Conservation (phyloP, 2,113 vertebrate genomes). For the Buteo buteo region DNA sequence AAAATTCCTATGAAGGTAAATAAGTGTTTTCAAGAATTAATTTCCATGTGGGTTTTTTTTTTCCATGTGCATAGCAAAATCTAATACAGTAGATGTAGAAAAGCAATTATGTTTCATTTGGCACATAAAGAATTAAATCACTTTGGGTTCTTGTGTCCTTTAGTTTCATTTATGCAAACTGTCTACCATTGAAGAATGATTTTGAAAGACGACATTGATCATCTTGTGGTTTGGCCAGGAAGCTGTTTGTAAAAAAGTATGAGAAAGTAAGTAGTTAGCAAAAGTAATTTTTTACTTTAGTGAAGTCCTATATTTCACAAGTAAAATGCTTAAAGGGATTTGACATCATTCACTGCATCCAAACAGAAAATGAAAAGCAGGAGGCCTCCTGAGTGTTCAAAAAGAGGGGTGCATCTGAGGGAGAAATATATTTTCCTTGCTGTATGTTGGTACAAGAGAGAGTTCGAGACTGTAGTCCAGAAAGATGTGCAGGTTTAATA, state of each 20-base stretch:
- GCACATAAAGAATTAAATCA: not conserved
- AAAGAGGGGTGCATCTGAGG: not conserved
- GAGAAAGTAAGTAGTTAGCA: not conserved
- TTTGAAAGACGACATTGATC: constrained; percentile 9
- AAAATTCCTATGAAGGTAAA: not conserved
- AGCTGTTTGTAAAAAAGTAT: not conserved
- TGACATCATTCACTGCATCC: not conserved
- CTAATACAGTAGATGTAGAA: not conserved
- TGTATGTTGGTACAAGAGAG: not conserved
- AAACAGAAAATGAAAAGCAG: not conserved
- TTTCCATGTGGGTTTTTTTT: not conserved
- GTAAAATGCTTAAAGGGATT: not conserved
- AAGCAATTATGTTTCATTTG: constrained; percentile 15
- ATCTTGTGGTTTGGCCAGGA: not conserved
- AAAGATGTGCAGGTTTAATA: not conserved
- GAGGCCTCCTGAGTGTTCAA: not conserved
- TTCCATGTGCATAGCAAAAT: not conserved
- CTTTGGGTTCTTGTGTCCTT: not conserved
- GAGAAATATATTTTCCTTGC: not conserved
- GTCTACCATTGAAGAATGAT: not conserved
- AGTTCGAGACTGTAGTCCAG: not conserved
- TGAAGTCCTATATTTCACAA: not conserved
- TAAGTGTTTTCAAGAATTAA: not conserved
- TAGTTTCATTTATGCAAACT: constrained; percentile 33
- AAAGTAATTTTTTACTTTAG: not conserved